Conservation (phyloP, 1,140 invertebrate species). For the Glomeris maerens region DNA sequence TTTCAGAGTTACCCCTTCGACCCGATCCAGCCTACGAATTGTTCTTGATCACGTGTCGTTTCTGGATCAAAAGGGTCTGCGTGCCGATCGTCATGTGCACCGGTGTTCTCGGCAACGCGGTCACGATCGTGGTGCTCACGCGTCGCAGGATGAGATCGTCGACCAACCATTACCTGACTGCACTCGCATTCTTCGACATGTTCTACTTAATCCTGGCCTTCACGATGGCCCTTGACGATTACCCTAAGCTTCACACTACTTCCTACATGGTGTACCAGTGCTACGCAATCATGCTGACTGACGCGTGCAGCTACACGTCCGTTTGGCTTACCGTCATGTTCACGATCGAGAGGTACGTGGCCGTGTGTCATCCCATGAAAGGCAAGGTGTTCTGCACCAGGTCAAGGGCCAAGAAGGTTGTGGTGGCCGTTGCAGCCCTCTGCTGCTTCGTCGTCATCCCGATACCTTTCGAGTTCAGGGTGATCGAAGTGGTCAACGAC, state of each 20-base stretch:
- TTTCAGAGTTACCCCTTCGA: too few species aligned
- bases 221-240: slow-evolving; percentile 46
- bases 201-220: slow-evolving; percentile 51
- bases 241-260: slow-evolving; percentile 34
- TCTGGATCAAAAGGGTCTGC: slow-evolving; percentile 48
- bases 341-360: slow-evolving; percentile 61
- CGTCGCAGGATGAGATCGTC: slow-evolving; percentile 55
- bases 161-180: slow-evolving; percentile 56
- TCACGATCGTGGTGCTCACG: slow-evolving; percentile 58
- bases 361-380: slow-evolving; percentile 57
- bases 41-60: slow-evolving; percentile 34
- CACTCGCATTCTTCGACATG: slow-evolving; percentile 54
- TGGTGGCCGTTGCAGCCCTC: slow-evolving; percentile 42
- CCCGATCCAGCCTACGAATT: slow-evolving; percentile 13
- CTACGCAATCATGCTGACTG: slow-evolving; percentile 43
- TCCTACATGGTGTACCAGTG: slow-evolving; percentile 38
- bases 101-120: slow-evolving; percentile 52
- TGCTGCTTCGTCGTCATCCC: slow-evolving; percentile 46
- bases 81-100: slow-evolving; percentile 51
- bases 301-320: slow-evolving; percentile 50
- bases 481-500: slow-evolving; percentile 21
- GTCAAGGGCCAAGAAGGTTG: slow-evolving; percentile 37
- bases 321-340: slow-evolving; percentile 64
- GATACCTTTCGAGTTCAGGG: slow-evolving; percentile 47
- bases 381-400: slow-evolving; percentile 52